Conservation (phyloP, 2,797 vertebrate species). For the Scleropages formosus region DNA sequence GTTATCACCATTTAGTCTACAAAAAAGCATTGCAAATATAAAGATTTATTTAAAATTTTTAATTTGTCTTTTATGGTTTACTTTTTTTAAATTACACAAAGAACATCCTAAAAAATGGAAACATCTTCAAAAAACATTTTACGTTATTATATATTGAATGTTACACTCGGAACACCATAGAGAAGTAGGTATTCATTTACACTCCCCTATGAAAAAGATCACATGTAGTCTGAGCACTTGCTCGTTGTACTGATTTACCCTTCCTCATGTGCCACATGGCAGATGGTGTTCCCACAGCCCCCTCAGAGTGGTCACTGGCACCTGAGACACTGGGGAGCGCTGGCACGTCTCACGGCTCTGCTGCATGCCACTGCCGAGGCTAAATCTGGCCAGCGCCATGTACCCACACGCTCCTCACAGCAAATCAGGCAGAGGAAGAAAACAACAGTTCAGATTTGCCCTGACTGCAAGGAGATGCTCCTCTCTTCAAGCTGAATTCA, state of each 20-base stretch:
- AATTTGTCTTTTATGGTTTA: too few species aligned
- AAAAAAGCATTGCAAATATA: too few species aligned
- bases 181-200: too few species aligned
- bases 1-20: too few species aligned
- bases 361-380: background rate
- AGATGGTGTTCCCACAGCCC: constrained; percentile 58
- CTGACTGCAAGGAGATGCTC: constrained; percentile 62
- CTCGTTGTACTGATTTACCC: constrained; percentile 59
- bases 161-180: too few species aligned
- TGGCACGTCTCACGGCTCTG: constrained; percentile 30
- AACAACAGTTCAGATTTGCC: constrained; percentile 44
- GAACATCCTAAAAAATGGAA: too few species aligned
- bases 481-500: constrained; percentile 55
- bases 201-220: too few species aligned
- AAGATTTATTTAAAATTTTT: too few species aligned
- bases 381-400: background rate
- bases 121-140: too few species aligned
- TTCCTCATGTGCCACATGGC: constrained; percentile 42
- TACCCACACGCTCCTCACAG: constrained; percentile 41
- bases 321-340: constrained; percentile 44
- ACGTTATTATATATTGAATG: too few species aligned
- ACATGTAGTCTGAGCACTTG: constrained; percentile 67
- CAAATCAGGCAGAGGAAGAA: constrained; percentile 46
- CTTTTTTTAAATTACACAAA: too few species aligned
- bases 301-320: constrained; percentile 41